Evolutionary conservation across 2,888 invertebrate species (phyloP).

Genomic region (Spatulosminthurus flaviceps): DNA sequence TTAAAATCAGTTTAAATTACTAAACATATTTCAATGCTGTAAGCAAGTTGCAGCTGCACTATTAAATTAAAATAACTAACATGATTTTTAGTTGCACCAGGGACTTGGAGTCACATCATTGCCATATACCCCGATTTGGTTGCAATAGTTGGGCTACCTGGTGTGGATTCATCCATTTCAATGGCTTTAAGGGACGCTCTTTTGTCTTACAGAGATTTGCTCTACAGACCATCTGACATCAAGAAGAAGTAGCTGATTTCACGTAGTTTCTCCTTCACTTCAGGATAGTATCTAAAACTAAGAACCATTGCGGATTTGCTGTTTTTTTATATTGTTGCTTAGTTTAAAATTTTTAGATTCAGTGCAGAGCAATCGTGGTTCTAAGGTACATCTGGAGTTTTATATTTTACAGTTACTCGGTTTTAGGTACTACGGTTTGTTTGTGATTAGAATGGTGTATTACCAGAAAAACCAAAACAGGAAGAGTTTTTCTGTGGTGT

Average conservation of each 20-base stretch:
- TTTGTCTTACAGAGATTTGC: conserved; percentile 84
- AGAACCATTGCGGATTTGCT: too few species aligned
- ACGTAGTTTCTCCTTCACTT: too few species aligned
- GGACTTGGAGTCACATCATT: conserved; percentile 93
- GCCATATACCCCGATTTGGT: conserved; percentile 90
- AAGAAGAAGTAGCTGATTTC: conserved; percentile 33
- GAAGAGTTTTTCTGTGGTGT: too few species aligned
- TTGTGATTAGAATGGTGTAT: too few species aligned
- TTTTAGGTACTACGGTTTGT: too few species aligned
- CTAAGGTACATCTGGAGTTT: too few species aligned
- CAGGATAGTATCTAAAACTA: too few species aligned
- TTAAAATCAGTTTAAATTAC: conserved; percentile 13
- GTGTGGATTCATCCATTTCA: conserved; percentile 72
- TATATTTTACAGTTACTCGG: too few species aligned
- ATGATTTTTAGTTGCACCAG: conserved; percentile 77
- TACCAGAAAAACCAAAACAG: too few species aligned
- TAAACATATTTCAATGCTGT: not conserved
- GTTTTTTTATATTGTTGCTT: not conserved
- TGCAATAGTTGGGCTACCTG: conserved; percentile 78
- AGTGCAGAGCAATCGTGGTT: too few species aligned
- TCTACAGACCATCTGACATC: conserved; percentile 65
- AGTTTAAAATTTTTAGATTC: not conserved
- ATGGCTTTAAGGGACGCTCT: conserved; percentile 84
- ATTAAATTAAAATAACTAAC: not conserved
- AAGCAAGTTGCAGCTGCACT: not conserved